phyloP scores from a whole-genome alignment of 2,888 invertebrate species.

The Aproaerema taeniolella region DNA sequence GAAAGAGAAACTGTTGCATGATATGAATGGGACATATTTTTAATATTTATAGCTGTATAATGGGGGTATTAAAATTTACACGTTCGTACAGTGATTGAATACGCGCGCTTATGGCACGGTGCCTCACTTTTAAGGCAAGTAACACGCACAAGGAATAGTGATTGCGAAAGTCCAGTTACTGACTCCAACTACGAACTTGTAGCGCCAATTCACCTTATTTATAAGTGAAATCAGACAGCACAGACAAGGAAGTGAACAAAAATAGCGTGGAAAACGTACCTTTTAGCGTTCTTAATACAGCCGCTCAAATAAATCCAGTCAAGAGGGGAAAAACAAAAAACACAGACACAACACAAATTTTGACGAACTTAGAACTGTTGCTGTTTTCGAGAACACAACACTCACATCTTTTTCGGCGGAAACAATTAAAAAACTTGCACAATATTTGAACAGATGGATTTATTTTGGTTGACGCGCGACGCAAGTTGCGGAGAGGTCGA shows the following conservation, averaged over 20 bases:
- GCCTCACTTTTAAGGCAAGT: conserved; percentile 59
- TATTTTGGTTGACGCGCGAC: conserved; percentile 68
- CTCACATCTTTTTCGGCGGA: conserved; percentile 50
- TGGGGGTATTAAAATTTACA: conserved; percentile 46
- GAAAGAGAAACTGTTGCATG: conserved; percentile 51
- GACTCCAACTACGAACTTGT: conserved; percentile 31
- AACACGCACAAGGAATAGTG: conserved; percentile 65
- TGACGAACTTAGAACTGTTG: conserved; percentile 26
- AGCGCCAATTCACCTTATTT: conserved; percentile 23
- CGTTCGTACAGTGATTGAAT: conserved; percentile 31
- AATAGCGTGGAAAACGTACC: conserved; percentile 17
- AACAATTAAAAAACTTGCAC: conserved; percentile 63
- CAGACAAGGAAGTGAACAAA: conserved; percentile 14
- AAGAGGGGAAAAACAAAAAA: conserved; percentile 67
- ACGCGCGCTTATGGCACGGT: conserved; percentile 42
- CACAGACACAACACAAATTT: conserved; percentile 59
- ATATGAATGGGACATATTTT: conserved; percentile 44
- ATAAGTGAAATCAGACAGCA: conserved; percentile 20
- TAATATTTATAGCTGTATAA: conserved; percentile 43
- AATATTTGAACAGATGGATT: conserved; percentile 71
- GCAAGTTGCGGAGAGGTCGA: conserved; percentile 20
- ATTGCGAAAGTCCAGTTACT: conserved; percentile 74
- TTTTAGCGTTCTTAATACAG: conserved; percentile 40
- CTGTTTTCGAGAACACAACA: conserved; percentile 33
- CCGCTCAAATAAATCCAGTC: conserved; percentile 66